Base-by-base conservation (phyloP, 2,113 vertebrate species). In the Clinocottus analis region DNA sequence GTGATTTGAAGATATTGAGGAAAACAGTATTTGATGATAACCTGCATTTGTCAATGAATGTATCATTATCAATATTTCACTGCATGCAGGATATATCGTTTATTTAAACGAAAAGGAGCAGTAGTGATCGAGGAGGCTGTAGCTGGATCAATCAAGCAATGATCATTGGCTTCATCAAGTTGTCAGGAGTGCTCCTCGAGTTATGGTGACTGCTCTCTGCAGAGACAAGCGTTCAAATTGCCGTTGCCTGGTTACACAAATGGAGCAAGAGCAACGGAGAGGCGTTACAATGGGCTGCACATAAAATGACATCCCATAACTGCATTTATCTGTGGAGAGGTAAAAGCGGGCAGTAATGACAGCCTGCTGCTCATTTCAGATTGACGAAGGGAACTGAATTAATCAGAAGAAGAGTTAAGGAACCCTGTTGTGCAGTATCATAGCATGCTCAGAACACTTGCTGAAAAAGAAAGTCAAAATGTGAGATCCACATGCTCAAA, bases 211-310 rank as follows among this genome's bases (percentile, higher is more conserved):
- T 93, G 89, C 62, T 83, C 81, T 93, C 80, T 92, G 77, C 90
- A 91, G 87, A 93, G 91, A 88, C 83, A 85, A 80, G 87, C 93
- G 89, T 94, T 93, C 81, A 93, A 86, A 92, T 86, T 72, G 89
- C 80, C 23, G 93, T 95, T 95, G 93, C 93, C 90, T 91, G 86
- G 94, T 89, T 90, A 94, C 94, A 70, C 83, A 93, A 92, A 92
- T 92, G 91, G 93, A 92, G 87, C 77, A 75, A 87, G 84, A 90
- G 84, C 88, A 79, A 71, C 87, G 88, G 83, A 87, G 89, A 92
- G 85, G 82, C 79, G 84, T 87, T 89, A 92, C 89, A 92, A 94
- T 91, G 79, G 82, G 68, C 77, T 82, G 84, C 78, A 89, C 89
- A 85, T 85, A 82, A 89, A 93, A 90, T 84, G 89, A 88, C 92